phyloP scores from a whole-genome alignment of 2,888 invertebrate genomes.

The Cheilosia pagana region DNA sequence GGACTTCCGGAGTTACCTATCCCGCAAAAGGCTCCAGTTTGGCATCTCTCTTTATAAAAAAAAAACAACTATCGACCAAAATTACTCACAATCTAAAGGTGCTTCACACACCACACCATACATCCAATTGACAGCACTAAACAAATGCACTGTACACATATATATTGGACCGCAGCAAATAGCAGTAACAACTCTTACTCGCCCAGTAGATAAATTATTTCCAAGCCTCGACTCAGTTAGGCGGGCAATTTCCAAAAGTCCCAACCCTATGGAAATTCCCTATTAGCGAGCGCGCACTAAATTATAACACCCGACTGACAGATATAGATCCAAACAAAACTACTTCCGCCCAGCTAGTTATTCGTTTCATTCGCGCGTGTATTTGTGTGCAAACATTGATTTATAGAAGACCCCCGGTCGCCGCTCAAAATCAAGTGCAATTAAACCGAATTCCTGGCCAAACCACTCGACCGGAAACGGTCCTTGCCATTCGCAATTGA shows the following conservation, averaged over 20 bases:
- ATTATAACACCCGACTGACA: conserved; percentile 52
- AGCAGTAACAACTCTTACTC: too few relatives aligned
- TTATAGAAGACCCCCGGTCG: conserved; percentile 30
- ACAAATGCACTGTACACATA: too few relatives aligned
- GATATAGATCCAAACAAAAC: conserved; percentile 50
- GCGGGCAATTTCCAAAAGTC: conserved; percentile 15
- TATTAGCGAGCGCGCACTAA: conserved; percentile 32
- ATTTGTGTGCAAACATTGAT: conserved; percentile 58
- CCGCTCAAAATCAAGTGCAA: conserved; percentile 38
- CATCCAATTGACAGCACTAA: too few relatives aligned
- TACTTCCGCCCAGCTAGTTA: conserved; percentile 36
- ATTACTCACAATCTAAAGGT: too few relatives aligned
- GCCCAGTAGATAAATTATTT: not conserved
- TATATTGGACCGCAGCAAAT: too few relatives aligned
- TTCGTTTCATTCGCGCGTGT: conserved; percentile 12
- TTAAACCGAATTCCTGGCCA: conserved; percentile 59
- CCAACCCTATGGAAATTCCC: conserved; percentile 35
- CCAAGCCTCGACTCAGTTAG: not conserved
- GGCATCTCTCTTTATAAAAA: too few relatives aligned
- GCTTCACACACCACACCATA: too few relatives aligned
- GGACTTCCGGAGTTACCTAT: too few relatives aligned
- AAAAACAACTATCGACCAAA: too few relatives aligned
- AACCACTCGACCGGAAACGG: conserved; percentile 56
- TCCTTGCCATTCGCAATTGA: conserved; percentile 58
- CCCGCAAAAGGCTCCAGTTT: too few relatives aligned